Conservation (phyloP, 2,888 invertebrate species). For the Lacanobia oleracea region DNA sequence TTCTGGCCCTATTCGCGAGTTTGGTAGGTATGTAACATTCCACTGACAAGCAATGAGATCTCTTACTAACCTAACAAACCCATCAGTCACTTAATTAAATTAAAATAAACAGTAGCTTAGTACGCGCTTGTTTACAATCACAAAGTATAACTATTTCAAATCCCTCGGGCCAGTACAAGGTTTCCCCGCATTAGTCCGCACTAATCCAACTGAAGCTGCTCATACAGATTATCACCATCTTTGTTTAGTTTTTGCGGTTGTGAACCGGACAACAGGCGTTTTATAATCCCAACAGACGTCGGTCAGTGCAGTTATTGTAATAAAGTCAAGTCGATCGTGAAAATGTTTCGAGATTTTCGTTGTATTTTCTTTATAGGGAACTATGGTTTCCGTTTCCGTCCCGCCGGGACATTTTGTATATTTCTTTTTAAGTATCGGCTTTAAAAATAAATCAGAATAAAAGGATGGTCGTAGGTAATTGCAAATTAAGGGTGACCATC, state of each 20-base stretch:
- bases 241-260: constrained; percentile 48
- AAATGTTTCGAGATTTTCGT: not conserved
- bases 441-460: not conserved
- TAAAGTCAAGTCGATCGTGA: constrained; percentile 24
- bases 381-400: not conserved
- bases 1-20: too few relatives aligned
- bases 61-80: not conserved
- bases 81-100: not conserved
- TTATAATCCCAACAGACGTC: constrained; percentile 42
- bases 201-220: constrained; percentile 49
- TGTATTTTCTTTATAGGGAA: not conserved
- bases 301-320: constrained; percentile 30
- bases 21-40: too few relatives aligned
- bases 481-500: too few relatives aligned
- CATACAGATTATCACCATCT: constrained; percentile 50
- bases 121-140: constrained; percentile 5
- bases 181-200: constrained; percentile 40
- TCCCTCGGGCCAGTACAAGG: constrained; percentile 25
- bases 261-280: constrained; percentile 25
- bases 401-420: not conserved
- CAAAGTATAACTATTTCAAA: constrained; percentile 27
- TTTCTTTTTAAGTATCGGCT: not conserved
- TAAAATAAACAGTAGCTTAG: not conserved
- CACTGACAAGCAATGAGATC: too few relatives aligned
- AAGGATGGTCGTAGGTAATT: not conserved